Conservation (phyloP, 2,888 invertebrate genomes). For the Erpobdella octoculata region DNA sequence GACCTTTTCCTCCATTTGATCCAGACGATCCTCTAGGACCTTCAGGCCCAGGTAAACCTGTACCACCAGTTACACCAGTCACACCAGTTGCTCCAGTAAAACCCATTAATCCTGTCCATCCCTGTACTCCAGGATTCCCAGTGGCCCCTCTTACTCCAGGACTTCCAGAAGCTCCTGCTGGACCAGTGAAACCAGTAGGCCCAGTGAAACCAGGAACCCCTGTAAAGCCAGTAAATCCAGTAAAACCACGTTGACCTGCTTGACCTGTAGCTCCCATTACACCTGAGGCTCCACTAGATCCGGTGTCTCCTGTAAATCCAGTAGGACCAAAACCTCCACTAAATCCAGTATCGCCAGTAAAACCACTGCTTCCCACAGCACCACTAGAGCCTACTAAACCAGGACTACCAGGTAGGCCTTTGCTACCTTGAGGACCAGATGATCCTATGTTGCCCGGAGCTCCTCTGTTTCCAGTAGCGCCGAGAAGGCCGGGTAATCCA, state of each 20-base stretch:
- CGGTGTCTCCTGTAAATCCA: conserved; percentile 7
- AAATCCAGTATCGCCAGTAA: too few relatives aligned
- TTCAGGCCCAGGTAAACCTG: conserved; percentile 19
- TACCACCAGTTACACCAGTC: not conserved
- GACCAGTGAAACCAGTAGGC: not conserved
- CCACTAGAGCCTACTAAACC: not conserved
- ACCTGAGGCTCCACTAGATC: conserved; percentile 28
- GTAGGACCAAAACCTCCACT: conserved; percentile 1
- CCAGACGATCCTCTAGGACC: conserved; percentile 26
- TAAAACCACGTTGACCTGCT: not conserved
- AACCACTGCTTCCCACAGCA: too few relatives aligned
- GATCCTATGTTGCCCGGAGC: too few relatives aligned
- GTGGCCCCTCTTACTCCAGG: conserved; percentile 20
- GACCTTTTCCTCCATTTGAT: conserved; percentile 27
- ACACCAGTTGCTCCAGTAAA: not conserved
- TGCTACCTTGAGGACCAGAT: too few relatives aligned
- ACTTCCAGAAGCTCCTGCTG: conserved; percentile 11
- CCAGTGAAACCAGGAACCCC: conserved; percentile 20
- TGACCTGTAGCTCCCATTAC: conserved; percentile 32
- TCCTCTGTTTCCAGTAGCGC: too few relatives aligned
- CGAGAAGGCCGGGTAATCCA: conserved; percentile 12
- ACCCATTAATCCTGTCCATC: conserved; percentile 7
- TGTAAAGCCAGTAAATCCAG: not conserved
- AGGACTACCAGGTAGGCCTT: too few relatives aligned
- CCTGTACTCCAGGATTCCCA: not conserved